Conservation (phyloP, 1,140 invertebrate species). For the Sinella curviseta region DNA sequence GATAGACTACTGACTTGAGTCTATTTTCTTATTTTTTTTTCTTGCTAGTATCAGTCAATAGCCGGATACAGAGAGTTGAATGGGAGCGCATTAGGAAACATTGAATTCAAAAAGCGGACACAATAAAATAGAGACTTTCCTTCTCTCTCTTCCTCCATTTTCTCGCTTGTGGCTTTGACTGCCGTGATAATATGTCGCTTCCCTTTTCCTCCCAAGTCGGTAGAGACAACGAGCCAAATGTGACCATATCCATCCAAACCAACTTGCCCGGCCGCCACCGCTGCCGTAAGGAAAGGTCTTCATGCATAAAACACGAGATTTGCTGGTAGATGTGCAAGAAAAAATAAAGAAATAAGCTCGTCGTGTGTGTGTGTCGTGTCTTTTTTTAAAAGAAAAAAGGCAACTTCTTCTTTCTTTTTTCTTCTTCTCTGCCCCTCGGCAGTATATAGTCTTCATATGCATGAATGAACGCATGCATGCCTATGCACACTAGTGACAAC, state of each 20-base stretch:
- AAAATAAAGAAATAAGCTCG: not conserved
- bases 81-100: not conserved
- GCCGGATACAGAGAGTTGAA: not conserved
- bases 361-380: not conserved
- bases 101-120: conserved; percentile 8
- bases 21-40: not conserved
- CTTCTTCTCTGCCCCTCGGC: not conserved
- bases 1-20: not conserved
- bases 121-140: not conserved
- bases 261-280: not conserved
- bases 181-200: conserved; percentile 2
- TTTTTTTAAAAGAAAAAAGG: not conserved
- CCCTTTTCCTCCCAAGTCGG: not conserved
- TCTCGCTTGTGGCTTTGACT: not conserved
- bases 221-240: not conserved
- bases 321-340: not conserved
- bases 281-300: conserved; percentile 7
- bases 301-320: conserved; percentile 27
- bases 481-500: not conserved
- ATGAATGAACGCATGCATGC: not conserved
- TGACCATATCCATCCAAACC: not conserved
- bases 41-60: no score
- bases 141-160: not conserved
- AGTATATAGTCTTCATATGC: not conserved
- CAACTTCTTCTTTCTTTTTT: not conserved